phyloP scores from a whole-genome alignment of 2,113 vertebrate species.

The Percina caprodes region DNA sequence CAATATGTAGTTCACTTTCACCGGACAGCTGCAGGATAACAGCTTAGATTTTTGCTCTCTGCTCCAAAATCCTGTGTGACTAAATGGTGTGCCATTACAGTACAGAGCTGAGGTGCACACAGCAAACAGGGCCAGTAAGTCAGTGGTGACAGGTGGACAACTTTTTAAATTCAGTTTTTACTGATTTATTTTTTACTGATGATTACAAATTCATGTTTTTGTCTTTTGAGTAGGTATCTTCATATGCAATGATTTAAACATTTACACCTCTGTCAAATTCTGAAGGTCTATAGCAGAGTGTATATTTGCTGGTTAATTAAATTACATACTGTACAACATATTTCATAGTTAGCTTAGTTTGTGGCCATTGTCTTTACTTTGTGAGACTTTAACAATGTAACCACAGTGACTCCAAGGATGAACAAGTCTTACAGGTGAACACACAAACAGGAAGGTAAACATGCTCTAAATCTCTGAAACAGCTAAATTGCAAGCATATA shows the following conservation, averaged over 20 bases:
- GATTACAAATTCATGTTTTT: neutral
- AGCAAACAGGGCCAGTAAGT: neutral
- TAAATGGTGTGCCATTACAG: slow-evolving; percentile 25
- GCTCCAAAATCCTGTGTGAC: slow-evolving; percentile 21
- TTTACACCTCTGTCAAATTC: neutral
- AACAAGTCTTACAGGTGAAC: neutral
- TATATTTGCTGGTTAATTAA: neutral
- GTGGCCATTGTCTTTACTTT: neutral
- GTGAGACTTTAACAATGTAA: neutral
- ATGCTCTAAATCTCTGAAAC: neutral
- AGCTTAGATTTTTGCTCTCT: slow-evolving; percentile 15
- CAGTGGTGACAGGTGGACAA: neutral
- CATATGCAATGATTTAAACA: neutral
- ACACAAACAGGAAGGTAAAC: slow-evolving; percentile 10
- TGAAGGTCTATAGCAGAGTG: neutral
- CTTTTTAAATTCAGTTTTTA: neutral
- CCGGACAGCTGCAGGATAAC: slow-evolving; percentile 37
- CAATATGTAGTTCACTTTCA: slow-evolving; percentile 14
- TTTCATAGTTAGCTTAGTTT: neutral
- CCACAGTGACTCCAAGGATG: neutral
- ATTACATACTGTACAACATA: neutral
- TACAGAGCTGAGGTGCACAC: slow-evolving; percentile 8
- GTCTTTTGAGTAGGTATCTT: neutral
- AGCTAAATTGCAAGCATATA: neutral
- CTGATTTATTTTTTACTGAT: too few species aligned